Evolutionary conservation across 2,797 vertebrate species (phyloP).

Genomic region (Sciurus carolinensis): DNA sequence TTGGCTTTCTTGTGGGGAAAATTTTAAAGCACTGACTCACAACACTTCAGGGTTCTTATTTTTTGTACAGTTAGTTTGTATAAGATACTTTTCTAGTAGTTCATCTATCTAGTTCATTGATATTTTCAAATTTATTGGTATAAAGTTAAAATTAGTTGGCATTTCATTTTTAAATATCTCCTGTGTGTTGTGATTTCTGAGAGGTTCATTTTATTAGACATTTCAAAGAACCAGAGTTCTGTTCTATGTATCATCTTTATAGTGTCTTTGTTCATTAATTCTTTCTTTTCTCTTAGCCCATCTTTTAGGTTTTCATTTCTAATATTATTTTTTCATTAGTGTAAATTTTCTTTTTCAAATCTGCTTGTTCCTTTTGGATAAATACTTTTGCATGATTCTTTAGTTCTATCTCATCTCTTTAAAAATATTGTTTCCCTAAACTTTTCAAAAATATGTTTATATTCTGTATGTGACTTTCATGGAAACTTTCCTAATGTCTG

Average conservation of each 20-base stretch:
- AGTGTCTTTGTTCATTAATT: background rate
- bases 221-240: conserved; percentile 11
- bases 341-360: background rate
- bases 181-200: background rate
- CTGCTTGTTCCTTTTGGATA: background rate
- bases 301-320: background rate
- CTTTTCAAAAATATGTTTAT: background rate
- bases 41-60: background rate
- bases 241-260: background rate
- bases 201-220: background rate
- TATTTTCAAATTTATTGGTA: background rate
- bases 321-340: background rate
- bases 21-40: background rate
- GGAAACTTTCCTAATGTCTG: background rate
- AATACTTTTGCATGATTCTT: background rate
- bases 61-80: background rate
- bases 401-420: background rate
- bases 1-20: background rate
- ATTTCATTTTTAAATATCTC: conserved; percentile 9
- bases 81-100: background rate
- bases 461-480: background rate
- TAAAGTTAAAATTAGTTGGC: background rate
- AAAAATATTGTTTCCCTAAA: background rate
- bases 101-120: background rate
- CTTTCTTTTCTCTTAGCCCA: background rate